Evolutionary conservation across 2,113 vertebrate genomes (phyloP).

Genomic region (Paramisgurnus dabryanus): DNA sequence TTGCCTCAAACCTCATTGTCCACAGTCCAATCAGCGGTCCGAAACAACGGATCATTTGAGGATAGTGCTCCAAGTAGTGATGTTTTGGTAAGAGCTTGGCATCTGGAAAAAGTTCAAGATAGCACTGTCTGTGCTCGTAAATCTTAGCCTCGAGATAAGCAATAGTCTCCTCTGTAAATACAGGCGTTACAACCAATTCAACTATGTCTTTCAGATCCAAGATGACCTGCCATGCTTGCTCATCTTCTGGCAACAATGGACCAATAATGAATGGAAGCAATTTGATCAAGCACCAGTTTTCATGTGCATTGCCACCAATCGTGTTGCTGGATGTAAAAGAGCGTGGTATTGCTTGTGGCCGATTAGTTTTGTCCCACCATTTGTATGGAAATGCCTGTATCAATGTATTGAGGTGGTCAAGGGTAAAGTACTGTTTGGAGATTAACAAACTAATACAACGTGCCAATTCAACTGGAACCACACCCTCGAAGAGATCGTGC

Average conservation of each 20-base stretch:
- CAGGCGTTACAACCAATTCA: neutral
- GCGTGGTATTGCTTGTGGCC: neutral
- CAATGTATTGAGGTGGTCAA: neutral
- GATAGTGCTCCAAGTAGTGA: too few relatives aligned
- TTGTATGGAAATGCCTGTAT: slow-evolving; percentile 6
- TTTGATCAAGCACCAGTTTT: neutral
- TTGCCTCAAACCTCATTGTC: too few relatives aligned
- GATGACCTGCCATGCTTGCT: neutral
- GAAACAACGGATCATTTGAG: too few relatives aligned
- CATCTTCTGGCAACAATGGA: neutral
- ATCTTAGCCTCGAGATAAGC: too few relatives aligned
- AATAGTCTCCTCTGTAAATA: too few relatives aligned
- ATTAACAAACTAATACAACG: neutral
- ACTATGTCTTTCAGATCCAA: neutral
- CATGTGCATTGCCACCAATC: neutral
- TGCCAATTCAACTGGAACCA: slow-evolving; percentile 10
- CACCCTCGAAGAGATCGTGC: neutral
- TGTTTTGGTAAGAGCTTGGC: too few relatives aligned
- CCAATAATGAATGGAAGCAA: neutral
- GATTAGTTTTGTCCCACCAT: neutral
- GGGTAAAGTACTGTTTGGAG: slow-evolving; percentile 10
- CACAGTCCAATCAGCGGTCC: too few relatives aligned
- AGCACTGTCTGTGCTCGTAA: too few relatives aligned
- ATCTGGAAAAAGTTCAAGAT: too few relatives aligned
- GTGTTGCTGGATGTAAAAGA: neutral